Base-by-base conservation (phyloP, 1,140 invertebrate genomes). In the Centruroides sculpturatus region DNA sequence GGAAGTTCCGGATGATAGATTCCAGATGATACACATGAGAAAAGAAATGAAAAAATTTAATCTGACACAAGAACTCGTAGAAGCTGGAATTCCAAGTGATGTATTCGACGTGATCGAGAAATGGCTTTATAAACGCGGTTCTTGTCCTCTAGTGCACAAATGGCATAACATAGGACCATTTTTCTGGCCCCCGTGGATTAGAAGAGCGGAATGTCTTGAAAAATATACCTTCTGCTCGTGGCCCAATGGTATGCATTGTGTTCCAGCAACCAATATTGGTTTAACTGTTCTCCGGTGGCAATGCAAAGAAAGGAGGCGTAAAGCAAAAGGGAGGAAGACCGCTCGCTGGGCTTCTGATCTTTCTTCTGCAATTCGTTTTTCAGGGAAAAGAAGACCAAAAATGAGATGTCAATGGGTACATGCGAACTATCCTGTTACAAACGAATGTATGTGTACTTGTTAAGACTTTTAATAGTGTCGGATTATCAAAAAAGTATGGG, bases 231-330 rank as follows among this genome's bases (percentile, higher is more conserved):
- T 64, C 12, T 77, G 75, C 58, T 73, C 71, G 11, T 76, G 74
- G 71, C 75, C 75, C 5, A 68, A 71, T 0, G 75, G 75, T 6
- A 76, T 77, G 74, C 60, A 69, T n/a, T 77, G 75, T 55, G 67
- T 71, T 5, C 71, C 72, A 6, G 70, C 67, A 4, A 69, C 66
- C 0, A 64, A 69, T 6, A 66, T 60, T 35, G 68, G 67, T 7
- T 65, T 76, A 0, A 64, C 70, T 23, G 59, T 76, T 5, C 70
- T 76, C 48, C 64, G 72, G 10, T 76, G 75, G 75, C 71, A 74
- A 55, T 76, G 75, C 62, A 69, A 55, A 35, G 8, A 52, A 36
- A 46, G 41, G 41, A 41, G 41, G 8, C 41, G 41, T 3, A 41
- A 41, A 3, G 5, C 41, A 41, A 41, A 41, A 41, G 41, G 41